Evolutionary conservation across 2,113 vertebrate genomes (phyloP).

Genomic region (Phoxinus phoxinus): DNA sequence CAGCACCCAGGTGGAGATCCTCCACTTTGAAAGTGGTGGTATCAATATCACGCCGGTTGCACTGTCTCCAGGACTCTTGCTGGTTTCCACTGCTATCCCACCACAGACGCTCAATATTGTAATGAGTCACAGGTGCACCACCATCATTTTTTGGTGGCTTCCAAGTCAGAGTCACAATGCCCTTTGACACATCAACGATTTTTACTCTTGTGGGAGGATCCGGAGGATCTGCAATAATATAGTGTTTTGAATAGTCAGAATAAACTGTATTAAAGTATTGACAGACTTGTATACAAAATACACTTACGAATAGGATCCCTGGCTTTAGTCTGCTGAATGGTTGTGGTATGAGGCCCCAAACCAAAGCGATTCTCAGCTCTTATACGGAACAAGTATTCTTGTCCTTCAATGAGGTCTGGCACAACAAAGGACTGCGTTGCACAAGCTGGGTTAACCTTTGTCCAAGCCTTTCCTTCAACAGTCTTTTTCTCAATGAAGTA

Average conservation of each 20-base stretch:
- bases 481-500: constrained; percentile 96
- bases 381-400: constrained; percentile 94
- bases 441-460: constrained; percentile 92
- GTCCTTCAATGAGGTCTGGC: constrained; percentile 87
- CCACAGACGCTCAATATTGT: constrained; percentile 91
- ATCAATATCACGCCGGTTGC: constrained; percentile 93
- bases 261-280: background rate
- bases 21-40: constrained; percentile 90
- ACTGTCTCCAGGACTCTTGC: constrained; percentile 93
- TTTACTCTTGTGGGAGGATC: constrained; percentile 94
- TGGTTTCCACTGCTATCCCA: constrained; percentile 89
- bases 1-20: constrained; percentile 89
- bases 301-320: constrained; percentile 93
- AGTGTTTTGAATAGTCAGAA: background rate
- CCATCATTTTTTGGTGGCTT: constrained; percentile 95
- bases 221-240: constrained; percentile 84
- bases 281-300: background rate
- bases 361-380: constrained; percentile 94
- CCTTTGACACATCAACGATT: constrained; percentile 87
- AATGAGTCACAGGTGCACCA: constrained; percentile 95
- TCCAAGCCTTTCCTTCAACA: constrained; percentile 93
- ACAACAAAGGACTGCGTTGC: constrained; percentile 87
- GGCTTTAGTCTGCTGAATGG: constrained; percentile 83
- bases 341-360: constrained; percentile 82
- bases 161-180: constrained; percentile 88